Conservation (phyloP, 2,113 vertebrate species). For the Chunga burmeisteri region DNA sequence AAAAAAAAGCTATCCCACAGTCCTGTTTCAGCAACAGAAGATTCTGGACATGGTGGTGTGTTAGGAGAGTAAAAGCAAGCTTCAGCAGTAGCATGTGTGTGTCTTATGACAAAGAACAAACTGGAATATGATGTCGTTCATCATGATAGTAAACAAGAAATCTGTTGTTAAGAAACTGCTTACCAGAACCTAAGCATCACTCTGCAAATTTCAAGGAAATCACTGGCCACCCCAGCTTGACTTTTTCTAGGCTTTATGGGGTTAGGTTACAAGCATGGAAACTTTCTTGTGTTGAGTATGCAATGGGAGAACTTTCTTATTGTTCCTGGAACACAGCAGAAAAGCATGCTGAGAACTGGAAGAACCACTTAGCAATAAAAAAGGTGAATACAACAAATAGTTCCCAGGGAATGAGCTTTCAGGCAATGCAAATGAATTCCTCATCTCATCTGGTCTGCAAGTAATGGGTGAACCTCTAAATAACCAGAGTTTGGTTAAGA, state of each 20-base stretch:
- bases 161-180: neutral
- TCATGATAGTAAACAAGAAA: neutral
- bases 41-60: neutral
- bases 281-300: neutral
- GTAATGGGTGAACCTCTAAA: neutral
- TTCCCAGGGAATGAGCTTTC: conserved; percentile 14
- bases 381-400: conserved; percentile 35
- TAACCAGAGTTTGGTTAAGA: neutral
- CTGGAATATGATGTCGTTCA: neutral
- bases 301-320: neutral
- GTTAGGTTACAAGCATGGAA: conserved; percentile 34
- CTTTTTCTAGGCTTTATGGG: conserved; percentile 18
- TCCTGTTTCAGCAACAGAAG: neutral
- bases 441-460: neutral
- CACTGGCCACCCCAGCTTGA: neutral
- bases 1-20: neutral
- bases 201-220: neutral
- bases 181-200: neutral
- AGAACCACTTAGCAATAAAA: conserved; percentile 58
- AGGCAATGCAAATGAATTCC: conserved; percentile 3
- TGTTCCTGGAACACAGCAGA: conserved; percentile 50
- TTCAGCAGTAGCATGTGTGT: neutral
- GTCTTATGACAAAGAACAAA: neutral
- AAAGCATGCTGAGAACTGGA: conserved; percentile 61
- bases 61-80: neutral